phyloP scores from a whole-genome alignment of 2,888 invertebrate species.

The Trachelus stipa region DNA sequence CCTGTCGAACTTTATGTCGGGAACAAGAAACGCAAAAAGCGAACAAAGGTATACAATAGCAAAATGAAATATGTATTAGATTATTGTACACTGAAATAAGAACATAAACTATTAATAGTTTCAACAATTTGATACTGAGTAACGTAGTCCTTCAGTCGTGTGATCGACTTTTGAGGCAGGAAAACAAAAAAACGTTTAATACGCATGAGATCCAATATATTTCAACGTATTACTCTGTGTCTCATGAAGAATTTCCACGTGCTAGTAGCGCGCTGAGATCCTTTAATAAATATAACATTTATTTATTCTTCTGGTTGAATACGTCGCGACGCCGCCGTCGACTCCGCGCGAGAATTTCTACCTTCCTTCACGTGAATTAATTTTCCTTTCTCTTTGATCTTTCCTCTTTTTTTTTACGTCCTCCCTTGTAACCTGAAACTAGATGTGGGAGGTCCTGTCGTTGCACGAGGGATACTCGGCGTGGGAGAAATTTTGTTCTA shows the following conservation, averaged over 20 bases:
- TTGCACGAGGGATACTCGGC: slow-evolving; percentile 28
- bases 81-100: background rate
- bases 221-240: background rate
- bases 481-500: slow-evolving; percentile 36
- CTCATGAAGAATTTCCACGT: background rate
- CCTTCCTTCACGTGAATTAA: background rate
- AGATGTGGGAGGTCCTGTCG: slow-evolving; percentile 16
- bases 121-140: background rate
- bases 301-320: background rate
- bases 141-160: background rate
- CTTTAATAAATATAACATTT: background rate
- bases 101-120: background rate
- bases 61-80: background rate
- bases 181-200: background rate
- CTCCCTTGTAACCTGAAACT: background rate
- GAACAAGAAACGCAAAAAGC: background rate
- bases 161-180: background rate
- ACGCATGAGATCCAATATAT: background rate
- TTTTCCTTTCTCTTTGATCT: slow-evolving; percentile 14
- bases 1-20: background rate
- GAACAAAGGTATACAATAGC: background rate
- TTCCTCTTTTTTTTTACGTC: slow-evolving; percentile 17
- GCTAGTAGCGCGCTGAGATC: background rate
- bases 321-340: background rate
- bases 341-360: background rate